A percentile compares a stretch with the other conserved stretches of the same genome.
Conservation (phyloP, 2,113 vertebrate species). For the Petromus typicus region DNA sequence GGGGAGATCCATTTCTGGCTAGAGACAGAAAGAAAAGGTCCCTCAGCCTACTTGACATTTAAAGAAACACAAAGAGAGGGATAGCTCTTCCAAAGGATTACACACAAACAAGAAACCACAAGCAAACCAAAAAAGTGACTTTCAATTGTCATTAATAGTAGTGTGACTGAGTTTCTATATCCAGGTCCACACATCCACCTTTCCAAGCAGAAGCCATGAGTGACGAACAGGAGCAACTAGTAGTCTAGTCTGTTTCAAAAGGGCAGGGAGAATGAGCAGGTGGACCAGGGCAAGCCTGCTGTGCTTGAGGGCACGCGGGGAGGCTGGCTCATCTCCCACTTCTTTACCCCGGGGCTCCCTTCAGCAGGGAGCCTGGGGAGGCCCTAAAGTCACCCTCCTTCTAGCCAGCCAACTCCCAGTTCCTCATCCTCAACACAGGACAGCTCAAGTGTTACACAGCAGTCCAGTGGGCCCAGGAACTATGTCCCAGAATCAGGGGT, state of each 20-base stretch:
- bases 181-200: neutral
- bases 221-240: neutral
- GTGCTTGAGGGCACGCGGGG: neutral
- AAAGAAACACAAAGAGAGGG: constrained; percentile 21
- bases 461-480: neutral
- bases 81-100: neutral
- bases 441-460: neutral
- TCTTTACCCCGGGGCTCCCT: neutral
- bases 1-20: constrained; percentile 80
- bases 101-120: neutral
- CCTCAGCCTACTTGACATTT: neutral
- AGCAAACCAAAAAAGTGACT: neutral
- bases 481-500: neutral
- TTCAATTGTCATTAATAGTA: neutral
- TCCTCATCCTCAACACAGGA: neutral
- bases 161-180: neutral
- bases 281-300: no score
- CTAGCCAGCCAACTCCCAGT: neutral
- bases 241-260: neutral
- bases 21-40: constrained; percentile 71
- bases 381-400: neutral
- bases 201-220: neutral
- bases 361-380: neutral
- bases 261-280: neutral
- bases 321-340: neutral